Evolutionary conservation across 2,888 invertebrate species (phyloP), one percentile per base, ranked within the genome.

Genomic region (Eupithecia abbreviata): DNA sequence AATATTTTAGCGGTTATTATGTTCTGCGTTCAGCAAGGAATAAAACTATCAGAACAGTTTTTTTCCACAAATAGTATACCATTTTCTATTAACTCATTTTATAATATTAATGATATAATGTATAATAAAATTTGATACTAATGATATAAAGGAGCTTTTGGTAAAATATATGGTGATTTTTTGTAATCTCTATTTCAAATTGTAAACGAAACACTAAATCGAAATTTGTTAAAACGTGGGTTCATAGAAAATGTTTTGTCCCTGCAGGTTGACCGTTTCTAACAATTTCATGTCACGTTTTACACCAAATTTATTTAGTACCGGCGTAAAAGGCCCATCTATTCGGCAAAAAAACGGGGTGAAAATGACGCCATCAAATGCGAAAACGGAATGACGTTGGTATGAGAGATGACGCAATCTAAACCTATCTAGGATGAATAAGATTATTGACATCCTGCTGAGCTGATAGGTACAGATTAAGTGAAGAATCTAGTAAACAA

Each of bases 401-500:
- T 58, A 41, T 66, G 49, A 15, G 58, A 58, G 71, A 71, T 77
- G 75, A 77, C 75, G 75, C 73, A 75, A 76, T 73, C 72, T 43
- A 65, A 76, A 65, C 18, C 58, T 58, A 70, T 49, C 42, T 42
- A 74, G 47, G 71, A 71, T 74, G 62, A 74, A 49, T 68, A 65
- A 65, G 70, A 71, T 41, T 70, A 71, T 65, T 3, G 66, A 75
- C 55, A 71, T 67, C 69, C 58, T 74, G 73, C 72, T 65, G 72
- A 4, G 72, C 13, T 72, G 30, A 30, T 30, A 72, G 55, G 55
- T 18, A 55, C 71, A 43, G 71, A 58, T 71, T 58, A 72, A 72
- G 65, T 65, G 65, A 30, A 4, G 45, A 72, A 65, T 47, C 72
- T 49, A 18, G 72, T 72, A 71, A 71, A 62, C 72, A 65, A 41